Conservation (phyloP, 2,797 vertebrate genomes). For the Notoglanidium macrostoma region DNA sequence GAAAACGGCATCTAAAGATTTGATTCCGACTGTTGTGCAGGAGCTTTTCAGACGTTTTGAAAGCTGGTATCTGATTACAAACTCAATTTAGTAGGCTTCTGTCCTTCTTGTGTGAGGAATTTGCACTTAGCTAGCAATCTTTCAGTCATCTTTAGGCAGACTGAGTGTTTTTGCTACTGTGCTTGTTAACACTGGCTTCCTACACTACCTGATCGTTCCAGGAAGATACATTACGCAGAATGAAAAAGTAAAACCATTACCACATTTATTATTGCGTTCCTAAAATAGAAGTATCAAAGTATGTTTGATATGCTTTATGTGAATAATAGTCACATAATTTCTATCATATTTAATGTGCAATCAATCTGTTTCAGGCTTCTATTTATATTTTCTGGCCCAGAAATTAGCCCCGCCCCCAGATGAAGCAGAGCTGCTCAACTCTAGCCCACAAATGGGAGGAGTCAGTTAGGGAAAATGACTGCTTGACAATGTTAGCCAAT, state of each 20-base stretch:
- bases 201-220: background rate
- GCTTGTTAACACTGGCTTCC: background rate
- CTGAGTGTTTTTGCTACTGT: background rate
- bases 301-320: background rate
- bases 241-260: background rate
- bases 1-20: background rate
- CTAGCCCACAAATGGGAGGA: background rate
- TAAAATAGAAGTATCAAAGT: background rate
- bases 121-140: background rate
- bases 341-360: background rate
- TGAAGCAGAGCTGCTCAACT: background rate
- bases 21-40: background rate
- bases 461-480: background rate
- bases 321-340: background rate
- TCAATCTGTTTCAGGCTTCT: background rate
- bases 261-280: background rate
- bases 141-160: background rate
- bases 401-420: background rate
- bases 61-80: slow-evolving; percentile 2
- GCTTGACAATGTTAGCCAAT: background rate
- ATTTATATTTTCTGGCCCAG: background rate
- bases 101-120: background rate
- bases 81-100: background rate
- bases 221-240: background rate
- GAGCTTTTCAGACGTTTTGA: background rate